Base-by-base conservation (phyloP, 1,140 invertebrate species). In the Drosophila nebulosa region DNA sequence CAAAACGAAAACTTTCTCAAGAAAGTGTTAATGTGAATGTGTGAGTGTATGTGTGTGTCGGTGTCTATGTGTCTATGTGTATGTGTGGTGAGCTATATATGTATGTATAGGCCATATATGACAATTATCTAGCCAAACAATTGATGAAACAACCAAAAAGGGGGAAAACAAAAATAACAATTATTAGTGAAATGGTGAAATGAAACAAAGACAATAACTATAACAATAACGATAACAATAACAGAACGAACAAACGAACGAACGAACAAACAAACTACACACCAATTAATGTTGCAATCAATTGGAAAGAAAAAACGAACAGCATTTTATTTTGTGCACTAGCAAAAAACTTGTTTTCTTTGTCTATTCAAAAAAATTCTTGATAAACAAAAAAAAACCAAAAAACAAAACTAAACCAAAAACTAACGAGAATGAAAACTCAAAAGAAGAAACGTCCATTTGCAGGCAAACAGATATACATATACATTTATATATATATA, bases 281-380 rank as follows among this genome's bases (percentile, higher is more conserved):
- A 76, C 66, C 74, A 76, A 76, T 76, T 77, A 70, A 69, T 78
- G 66, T 76, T 76, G 74, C 74, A 76, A 76, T 75, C 74, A 76
- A 76, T 77, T 77, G 73, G 59, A 77, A 26, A 36, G 30, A 35
- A 63, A 63, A 62, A 63, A 57, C 32, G 53, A 69, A 60, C 51
- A 75, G 56, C 50, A 62, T n/a, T n/a, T n/a, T 69, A 75, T 30
- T 59, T 32, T 30, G 59, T 35, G 55, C 60, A 63, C 30, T 32
- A 50, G 46, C 39, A 64, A 74, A 55, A 63, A 4, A 84, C 58
- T 42, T n/a, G 7, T 46, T 3, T 42, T 21, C 21, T 18, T 46
- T 46, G 7, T 6, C 69, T 68, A 70, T 69, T 61, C 67, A 61
- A 69, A 78, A 69, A 78, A 58, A 69, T 61, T 46, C 24, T 65